A percentile compares a stretch with the other conserved stretches of the same genome.
These are phyloP conservation scores for Xenotilapia flavipinnis DNA, from an alignment of 2,113 vertebrate species.

Conservation along the genomic window DNA sequence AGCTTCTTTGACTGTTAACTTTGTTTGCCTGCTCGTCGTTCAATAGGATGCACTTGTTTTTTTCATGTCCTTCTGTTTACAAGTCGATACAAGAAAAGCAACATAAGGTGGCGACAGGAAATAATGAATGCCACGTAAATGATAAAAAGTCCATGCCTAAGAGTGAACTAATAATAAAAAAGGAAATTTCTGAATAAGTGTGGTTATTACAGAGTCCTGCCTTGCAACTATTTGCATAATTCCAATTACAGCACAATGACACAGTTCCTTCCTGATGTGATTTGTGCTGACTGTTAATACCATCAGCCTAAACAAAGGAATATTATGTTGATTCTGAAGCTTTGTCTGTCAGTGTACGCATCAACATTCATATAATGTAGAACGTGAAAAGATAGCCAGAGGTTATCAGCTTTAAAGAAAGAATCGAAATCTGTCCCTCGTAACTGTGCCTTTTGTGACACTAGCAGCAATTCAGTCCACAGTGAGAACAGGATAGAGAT, in stretches of 20 bases:
- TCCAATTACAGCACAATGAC: conserved; percentile 67
- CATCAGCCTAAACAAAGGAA: conserved; percentile 65
- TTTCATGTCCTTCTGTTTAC: conserved; percentile 44
- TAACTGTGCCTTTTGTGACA: background rate
- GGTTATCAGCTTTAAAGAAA: background rate
- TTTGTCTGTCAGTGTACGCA: conserved; percentile 24
- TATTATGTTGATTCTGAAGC: conserved; percentile 28
- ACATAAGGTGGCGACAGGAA: conserved; percentile 48
- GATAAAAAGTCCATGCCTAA: conserved; percentile 29
- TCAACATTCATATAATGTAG: background rate
- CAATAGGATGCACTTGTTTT: conserved; percentile 49
- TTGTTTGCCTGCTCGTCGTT: conserved; percentile 59
- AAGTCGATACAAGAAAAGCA: conserved; percentile 39
- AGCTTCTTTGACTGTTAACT: conserved; percentile 67
- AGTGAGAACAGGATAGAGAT: background rate
- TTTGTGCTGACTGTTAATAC: conserved; percentile 69
- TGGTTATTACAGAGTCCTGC: conserved; percentile 52
- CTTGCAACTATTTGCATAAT: conserved; percentile 68
- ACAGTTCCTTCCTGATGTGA: conserved; percentile 64
- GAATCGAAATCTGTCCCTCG: background rate
- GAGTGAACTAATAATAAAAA: conserved; percentile 54
- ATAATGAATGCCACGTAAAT: conserved; percentile 49
- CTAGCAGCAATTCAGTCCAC: background rate
- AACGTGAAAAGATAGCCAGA: background rate
- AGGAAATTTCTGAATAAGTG: conserved; percentile 58